Evolutionary conservation across 2,113 vertebrate genomes (phyloP).

Genomic region (Puffinus mauretanicus): DNA sequence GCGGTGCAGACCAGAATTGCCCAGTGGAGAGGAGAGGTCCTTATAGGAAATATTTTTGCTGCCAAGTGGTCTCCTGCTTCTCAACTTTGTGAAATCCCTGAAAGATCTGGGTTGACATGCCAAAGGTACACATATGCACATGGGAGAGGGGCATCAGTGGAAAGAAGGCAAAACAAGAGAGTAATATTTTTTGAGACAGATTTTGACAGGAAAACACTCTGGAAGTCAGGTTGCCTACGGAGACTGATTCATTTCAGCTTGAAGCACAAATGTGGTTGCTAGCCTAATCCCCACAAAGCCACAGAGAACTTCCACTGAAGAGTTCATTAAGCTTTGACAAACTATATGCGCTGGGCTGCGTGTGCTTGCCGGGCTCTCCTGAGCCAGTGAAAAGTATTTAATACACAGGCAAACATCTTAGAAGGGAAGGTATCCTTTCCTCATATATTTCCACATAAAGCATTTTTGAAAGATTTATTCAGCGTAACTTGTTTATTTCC

Average conservation of each 20-base stretch:
- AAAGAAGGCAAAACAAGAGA: background rate
- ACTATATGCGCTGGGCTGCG: background rate
- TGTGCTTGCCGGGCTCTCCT: background rate
- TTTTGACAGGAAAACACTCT: background rate
- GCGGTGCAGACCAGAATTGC: background rate
- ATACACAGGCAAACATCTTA: background rate
- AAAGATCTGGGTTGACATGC: background rate
- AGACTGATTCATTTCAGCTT: slow-evolving; percentile 23
- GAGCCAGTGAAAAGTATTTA: slow-evolving; percentile 2
- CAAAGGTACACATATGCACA: background rate
- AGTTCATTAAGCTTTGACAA: slow-evolving; percentile 38
- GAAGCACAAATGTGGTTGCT: slow-evolving; percentile 23
- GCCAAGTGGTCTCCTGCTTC: background rate
- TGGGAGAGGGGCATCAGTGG: background rate
- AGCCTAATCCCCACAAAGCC: slow-evolving; percentile 35
- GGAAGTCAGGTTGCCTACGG: background rate
- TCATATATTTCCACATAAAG: background rate
- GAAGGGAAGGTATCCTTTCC: background rate
- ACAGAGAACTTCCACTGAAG: slow-evolving; percentile 4
- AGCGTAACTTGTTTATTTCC: background rate
- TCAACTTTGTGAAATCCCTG: background rate
- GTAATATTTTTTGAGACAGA: background rate
- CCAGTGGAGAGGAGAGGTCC: background rate
- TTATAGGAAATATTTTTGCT: background rate
- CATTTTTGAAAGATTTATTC: background rate